Evolutionary conservation across 2,797 vertebrate genomes (phyloP), one percentile per base, ranked within the genome.

Genomic region (Crypturellus tataupa): DNA sequence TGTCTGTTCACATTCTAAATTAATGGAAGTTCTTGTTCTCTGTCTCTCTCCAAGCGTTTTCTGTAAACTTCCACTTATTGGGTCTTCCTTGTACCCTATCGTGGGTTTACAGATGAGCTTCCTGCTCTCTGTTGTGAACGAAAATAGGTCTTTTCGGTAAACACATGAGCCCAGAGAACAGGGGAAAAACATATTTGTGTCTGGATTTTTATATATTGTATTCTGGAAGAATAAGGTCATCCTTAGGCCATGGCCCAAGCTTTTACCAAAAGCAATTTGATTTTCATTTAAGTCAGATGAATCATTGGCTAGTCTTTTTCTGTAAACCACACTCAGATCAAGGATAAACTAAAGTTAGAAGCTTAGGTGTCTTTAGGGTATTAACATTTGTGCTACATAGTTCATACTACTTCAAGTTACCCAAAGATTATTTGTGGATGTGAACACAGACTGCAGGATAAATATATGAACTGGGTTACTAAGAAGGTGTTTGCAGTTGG

Each of bases 231-330:
- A 71, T 91, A 91, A 76, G 51, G 62, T 91, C 72, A 85, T 80
- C 58, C 12, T 85, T 90, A 80, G 64, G 70, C 65, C 44, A 21
- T 19, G 37, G 70, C 87, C 69, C 60, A 85, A 40, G 49, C 64
- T 65, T 85, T 94, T 83, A 91, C 73, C 79, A 83, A 93, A 87
- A 93, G 29, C 42, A 82, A 82, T 71, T 64, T 90, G 78, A 82
- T 90, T 93, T 95, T 90, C 39, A 64, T 91, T 92, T 82, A 80
- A 93, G 82, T 92, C 8, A 16, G 49, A 80, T 95, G 64, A 82
- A 73, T 95, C 24, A 33, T 70, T 93, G 55, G n/a, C n/a, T 70
- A 19, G 13, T 83, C 29, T 85, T 94, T 64, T 85, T 55, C 65
- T 90, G 70, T 71, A 93, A 80, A 85, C 76, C 40, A 47, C 75